Evolutionary conservation across 1,140 invertebrate genomes (phyloP), one percentile per base, ranked within the genome.

Genomic region (Atta cephalotes): DNA sequence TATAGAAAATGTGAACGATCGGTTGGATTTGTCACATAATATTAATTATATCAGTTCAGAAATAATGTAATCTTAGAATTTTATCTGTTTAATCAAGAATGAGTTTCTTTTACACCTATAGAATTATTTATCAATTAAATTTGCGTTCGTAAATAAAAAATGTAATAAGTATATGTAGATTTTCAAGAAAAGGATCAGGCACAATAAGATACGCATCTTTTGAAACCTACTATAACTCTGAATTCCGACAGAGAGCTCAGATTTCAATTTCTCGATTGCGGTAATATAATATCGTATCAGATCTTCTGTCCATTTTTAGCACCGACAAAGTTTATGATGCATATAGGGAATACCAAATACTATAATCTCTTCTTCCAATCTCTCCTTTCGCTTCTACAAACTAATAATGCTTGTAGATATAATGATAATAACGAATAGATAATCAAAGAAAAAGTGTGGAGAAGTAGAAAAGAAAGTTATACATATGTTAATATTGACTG

Each of bases 241-340:
- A 87, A 72, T 81, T 51, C 85, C 45, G 79, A 71, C 35, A 70
- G 62, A 35, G 28, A 51, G 56, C 78, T 87, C 86, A 68, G 49
- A 87, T 84, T 68, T 21, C 79, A 85, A 81, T 70, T 39, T 68
- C 39, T 81, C 53, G 25, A 45, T 45, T 10, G 9, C 9, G 39
- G 39, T 49, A 70, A 70, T 39, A 77, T 84, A 49, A 10, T 31
- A 21, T 31, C 49, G 49, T 81, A 70, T 81, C 78, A 81, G 65
- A 70, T 70, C 49, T 80, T 68, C 18, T 68, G 31, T 70, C 78
- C 68, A 78, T 78, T 78, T 78, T 56, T 70, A 70, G 31, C 49
- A 60, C 14, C 2, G 28, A 68, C 49, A 63, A 80, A 81, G 58
- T 81, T 80, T 81, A 81, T 70, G 49, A 58, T 58, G 31, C 63